phyloP scores from a whole-genome alignment of 2,113 vertebrate species.

The Acanthochromis polyacanthus region DNA sequence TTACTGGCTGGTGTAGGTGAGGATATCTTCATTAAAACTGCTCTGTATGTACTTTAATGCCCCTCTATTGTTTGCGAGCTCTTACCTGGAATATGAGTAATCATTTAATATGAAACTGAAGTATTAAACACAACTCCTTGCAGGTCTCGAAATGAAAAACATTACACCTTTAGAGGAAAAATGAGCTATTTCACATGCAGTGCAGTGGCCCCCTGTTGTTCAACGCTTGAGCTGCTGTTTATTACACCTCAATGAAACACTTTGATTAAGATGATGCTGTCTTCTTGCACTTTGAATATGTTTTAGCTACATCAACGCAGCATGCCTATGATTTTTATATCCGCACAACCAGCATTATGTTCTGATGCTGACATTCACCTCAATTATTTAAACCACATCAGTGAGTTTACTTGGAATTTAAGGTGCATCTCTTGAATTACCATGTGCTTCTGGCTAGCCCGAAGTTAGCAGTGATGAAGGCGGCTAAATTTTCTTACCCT shows the following conservation, averaged over 20 bases:
- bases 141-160: background rate
- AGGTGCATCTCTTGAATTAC: slow-evolving; percentile 24
- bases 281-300: background rate
- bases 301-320: background rate
- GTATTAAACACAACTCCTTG: no score
- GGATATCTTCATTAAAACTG: no score
- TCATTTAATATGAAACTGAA: background rate
- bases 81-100: background rate
- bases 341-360: background rate
- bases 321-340: background rate
- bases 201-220: background rate
- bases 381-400: slow-evolving; percentile 24
- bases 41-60: background rate
- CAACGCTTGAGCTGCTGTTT: background rate
- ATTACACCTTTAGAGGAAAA: background rate
- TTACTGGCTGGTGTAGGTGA: no score
- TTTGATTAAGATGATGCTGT: slow-evolving; percentile 2
- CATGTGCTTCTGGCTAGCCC: slow-evolving; percentile 19
- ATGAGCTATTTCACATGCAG: slow-evolving; percentile 1
- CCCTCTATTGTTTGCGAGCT: background rate
- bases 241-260: slow-evolving; percentile 8
- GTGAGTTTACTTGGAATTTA: slow-evolving; percentile 19
- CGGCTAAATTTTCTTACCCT: slow-evolving; percentile 83
- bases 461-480: slow-evolving; percentile 27
- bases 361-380: slow-evolving; percentile 16